Evolutionary conservation across 2,797 vertebrate genomes (phyloP).

Genomic region (Lithobates pipiens): DNA sequence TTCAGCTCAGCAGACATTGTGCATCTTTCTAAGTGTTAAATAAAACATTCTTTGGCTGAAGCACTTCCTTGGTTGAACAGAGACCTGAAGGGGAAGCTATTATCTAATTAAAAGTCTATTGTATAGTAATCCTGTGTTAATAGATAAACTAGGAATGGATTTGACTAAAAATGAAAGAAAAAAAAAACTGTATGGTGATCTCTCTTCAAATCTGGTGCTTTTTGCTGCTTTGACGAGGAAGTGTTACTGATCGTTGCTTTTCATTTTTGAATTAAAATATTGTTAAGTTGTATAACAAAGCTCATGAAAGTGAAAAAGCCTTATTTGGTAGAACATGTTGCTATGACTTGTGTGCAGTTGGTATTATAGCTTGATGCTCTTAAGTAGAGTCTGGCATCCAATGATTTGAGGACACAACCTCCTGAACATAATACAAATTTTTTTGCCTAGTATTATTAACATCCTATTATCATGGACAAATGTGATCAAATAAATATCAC

Average conservation of each 20-base stretch:
- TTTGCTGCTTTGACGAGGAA: too few species aligned
- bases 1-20: background rate
- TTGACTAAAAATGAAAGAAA: background rate
- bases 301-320: background rate
- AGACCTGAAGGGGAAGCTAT: background rate
- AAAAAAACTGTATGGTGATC: too few species aligned
- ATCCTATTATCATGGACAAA: background rate
- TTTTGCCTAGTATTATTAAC: background rate
- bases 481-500: background rate
- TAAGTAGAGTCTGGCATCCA: background rate
- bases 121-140: background rate
- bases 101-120: conserved; percentile 4
- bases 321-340: background rate
- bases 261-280: background rate
- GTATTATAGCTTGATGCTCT: background rate
- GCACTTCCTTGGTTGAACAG: background rate
- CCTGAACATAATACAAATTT: background rate
- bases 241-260: too few species aligned
- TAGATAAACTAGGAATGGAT: background rate
- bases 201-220: too few species aligned
- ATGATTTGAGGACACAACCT: background rate
- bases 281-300: background rate
- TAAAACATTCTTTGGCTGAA: background rate
- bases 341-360: background rate
- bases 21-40: conserved; percentile 7